Percentiles rank a stretch among this genome's conserved stretches.
These are phyloP conservation scores for Heterotis niloticus DNA, from an alignment of 2,113 vertebrate species.

Conservation along the genomic window DNA sequence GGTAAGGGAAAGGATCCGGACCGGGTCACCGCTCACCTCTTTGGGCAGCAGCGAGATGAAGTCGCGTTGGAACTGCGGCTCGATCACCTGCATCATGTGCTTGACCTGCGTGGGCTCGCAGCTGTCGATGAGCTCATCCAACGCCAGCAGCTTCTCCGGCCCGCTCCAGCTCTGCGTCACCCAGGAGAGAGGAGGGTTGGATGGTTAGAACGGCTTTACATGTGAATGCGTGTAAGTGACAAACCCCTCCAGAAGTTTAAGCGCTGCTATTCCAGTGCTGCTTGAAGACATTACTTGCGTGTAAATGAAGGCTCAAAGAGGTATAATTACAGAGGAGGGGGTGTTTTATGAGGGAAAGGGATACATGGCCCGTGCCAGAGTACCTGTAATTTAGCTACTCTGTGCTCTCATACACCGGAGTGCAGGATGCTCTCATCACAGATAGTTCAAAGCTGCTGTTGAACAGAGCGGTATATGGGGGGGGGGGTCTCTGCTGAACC, in stretches of 20 bases:
- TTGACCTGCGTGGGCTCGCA: slow-evolving; percentile 98
- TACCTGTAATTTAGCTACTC: slow-evolving; percentile 11
- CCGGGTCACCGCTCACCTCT: slow-evolving; percentile 75
- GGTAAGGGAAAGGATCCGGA: slow-evolving; percentile 16
- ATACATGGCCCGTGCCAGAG: neutral
- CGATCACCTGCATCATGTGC: slow-evolving; percentile 99
- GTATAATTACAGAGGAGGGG: slow-evolving; percentile 7
- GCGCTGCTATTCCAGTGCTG: no score
- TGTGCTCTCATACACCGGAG: neutral
- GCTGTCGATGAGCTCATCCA: slow-evolving; percentile 98
- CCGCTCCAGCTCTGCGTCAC: slow-evolving; percentile 81
- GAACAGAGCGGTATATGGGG: neutral
- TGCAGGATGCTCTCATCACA: neutral
- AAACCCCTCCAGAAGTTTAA: no score
- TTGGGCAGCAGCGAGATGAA: slow-evolving; percentile 98
- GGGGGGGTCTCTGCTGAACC: neutral
- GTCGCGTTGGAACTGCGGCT: slow-evolving; percentile 98
- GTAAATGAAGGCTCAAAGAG: neutral
- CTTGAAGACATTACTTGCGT: neutral
- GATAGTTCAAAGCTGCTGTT: neutral
- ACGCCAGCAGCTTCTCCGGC: slow-evolving; percentile 94
- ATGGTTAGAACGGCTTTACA: neutral
- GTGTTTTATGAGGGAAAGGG: neutral
- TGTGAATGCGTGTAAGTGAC: neutral
- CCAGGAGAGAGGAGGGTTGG: slow-evolving; percentile 6